A percentile compares a stretch with the other conserved stretches of the same genome.
Conservation (phyloP, 2,888 invertebrate genomes). For the Endotricha flammealis region DNA sequence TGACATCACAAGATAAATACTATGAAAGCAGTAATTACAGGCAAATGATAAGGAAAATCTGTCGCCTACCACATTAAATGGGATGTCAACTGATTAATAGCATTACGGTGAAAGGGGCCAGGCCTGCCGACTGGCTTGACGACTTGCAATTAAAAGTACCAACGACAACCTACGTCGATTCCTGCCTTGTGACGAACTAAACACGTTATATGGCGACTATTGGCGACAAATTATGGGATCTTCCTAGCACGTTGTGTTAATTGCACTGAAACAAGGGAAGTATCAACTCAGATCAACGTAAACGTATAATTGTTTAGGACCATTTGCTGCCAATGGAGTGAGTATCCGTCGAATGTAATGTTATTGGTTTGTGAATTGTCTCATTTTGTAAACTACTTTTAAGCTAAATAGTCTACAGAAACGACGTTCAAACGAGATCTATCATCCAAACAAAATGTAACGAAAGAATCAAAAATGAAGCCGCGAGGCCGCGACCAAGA, state of each 20-base stretch:
- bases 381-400: too few relatives aligned
- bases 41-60: too few relatives aligned
- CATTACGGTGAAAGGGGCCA: background rate
- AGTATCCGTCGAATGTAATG: too few relatives aligned
- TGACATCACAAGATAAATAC: too few relatives aligned
- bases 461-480: too few relatives aligned
- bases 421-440: too few relatives aligned
- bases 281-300: too few relatives aligned
- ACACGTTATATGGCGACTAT: background rate
- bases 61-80: background rate
- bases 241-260: background rate
- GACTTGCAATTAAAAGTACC: conserved; percentile 1
- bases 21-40: too few relatives aligned
- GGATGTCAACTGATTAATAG: background rate
- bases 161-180: background rate
- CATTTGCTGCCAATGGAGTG: background rate
- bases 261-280: background rate
- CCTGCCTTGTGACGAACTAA: background rate
- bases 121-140: background rate
- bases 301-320: background rate
- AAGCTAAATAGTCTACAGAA: too few relatives aligned
- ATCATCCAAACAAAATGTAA: too few relatives aligned
- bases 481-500: too few relatives aligned
- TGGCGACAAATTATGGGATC: background rate
- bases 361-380: too few relatives aligned